phyloP scores from a whole-genome alignment of 2,113 vertebrate genomes.

The Podarcis cretensis region DNA sequence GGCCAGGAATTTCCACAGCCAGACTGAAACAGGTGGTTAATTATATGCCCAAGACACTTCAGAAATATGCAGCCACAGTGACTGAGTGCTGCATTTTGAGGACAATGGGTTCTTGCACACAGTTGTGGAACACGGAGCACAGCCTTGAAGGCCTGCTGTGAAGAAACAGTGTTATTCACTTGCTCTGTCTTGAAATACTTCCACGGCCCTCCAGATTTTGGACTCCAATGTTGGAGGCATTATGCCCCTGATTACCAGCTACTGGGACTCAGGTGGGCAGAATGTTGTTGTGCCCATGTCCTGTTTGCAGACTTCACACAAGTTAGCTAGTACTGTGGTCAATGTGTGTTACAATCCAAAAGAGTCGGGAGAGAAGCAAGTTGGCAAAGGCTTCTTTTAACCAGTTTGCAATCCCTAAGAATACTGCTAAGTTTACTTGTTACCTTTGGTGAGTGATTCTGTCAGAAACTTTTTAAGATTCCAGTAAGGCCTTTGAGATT shows the following conservation, averaged over 20 bases:
- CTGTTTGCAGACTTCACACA: no score
- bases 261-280: no score
- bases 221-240: no score
- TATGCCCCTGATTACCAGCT: no score
- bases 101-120: not conserved
- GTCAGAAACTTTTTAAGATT: not conserved
- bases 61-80: not conserved
- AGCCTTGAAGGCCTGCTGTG: not conserved
- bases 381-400: no score
- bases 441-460: not conserved
- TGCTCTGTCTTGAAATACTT: no score
- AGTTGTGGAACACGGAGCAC: not conserved
- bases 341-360: no score
- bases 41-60: not conserved
- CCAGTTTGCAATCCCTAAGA: not conserved
- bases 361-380: no score
- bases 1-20: not conserved
- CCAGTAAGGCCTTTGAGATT: not conserved
- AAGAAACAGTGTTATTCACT: no score
- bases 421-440: not conserved
- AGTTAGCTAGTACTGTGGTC: no score
- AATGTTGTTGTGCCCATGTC: no score
- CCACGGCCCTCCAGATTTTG: no score
- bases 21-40: not conserved
- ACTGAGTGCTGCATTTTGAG: not conserved